A percentile compares a stretch with the other conserved stretches of the same genome.
phyloP scores from a whole-genome alignment of 2,888 invertebrate genomes.

The Macrophya alboannulata region DNA sequence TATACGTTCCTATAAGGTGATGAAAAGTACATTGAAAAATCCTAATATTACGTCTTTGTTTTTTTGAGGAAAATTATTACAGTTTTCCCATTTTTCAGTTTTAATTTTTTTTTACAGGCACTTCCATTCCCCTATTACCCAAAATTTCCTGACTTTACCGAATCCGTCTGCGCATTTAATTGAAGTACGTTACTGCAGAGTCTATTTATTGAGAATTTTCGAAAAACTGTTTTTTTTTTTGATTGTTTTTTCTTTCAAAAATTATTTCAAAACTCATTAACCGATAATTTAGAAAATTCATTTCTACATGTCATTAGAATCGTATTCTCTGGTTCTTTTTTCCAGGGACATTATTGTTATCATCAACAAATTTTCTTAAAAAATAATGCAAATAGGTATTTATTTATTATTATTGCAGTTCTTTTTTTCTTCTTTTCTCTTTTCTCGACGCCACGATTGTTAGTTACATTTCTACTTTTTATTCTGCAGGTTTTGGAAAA shows the following conservation, averaged over 20 bases:
- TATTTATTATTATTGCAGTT: no score
- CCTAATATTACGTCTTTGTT: not conserved
- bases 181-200: slow-evolving; percentile 36
- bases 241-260: not conserved
- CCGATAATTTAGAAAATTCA: no score
- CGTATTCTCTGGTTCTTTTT: no score
- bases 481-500: slow-evolving; percentile 79
- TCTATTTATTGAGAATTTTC: not conserved
- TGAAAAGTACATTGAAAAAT: no score
- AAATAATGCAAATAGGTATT: no score
- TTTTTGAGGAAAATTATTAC: not conserved
- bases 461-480: not conserved
- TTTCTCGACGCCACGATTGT: not conserved
- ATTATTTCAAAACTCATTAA: not conserved
- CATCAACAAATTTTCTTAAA: no score
- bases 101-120: not conserved
- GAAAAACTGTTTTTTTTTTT: not conserved
- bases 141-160: slow-evolving; percentile 23
- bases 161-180: slow-evolving; percentile 15
- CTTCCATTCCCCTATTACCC: slow-evolving; percentile 34
- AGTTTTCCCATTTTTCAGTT: not conserved
- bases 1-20: no score
- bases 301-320: no score
- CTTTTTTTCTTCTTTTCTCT: not conserved
- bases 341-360: no score